Evolutionary conservation across 2,113 vertebrate species (phyloP).

Genomic region (Ciconia maguari): DNA sequence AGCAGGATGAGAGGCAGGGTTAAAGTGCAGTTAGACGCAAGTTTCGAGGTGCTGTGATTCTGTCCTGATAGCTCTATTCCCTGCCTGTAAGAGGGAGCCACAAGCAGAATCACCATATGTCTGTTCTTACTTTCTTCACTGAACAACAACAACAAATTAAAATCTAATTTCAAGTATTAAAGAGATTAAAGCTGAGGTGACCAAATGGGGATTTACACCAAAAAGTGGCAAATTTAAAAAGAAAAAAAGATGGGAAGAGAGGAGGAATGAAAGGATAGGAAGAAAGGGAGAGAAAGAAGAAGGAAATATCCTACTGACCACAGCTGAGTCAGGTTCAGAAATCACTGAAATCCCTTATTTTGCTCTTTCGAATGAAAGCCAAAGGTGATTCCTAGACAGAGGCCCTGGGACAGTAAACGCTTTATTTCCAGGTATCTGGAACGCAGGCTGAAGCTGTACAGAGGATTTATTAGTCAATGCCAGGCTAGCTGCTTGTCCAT

Average conservation of each 20-base stretch:
- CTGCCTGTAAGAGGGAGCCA: background rate
- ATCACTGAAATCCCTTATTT: background rate
- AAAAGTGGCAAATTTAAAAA: background rate
- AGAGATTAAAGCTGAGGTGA: background rate
- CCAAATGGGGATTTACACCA: background rate
- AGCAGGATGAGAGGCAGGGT: background rate
- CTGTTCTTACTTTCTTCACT: background rate
- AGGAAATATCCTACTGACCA: background rate
- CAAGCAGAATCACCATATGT: background rate
- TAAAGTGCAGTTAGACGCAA: background rate
- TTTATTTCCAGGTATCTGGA: slow-evolving; percentile 28
- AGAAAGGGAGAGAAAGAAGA: background rate
- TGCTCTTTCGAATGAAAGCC: background rate
- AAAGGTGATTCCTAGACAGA: slow-evolving; percentile 52
- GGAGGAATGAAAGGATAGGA: background rate
- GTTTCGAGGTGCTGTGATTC: background rate
- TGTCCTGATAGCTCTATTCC: background rate
- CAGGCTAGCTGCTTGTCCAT: background rate
- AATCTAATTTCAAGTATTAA: background rate
- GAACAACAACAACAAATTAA: background rate
- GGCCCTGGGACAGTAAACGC: background rate
- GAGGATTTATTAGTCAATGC: slow-evolving; percentile 3
- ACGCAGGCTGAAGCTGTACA: background rate
- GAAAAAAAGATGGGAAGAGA: background rate
- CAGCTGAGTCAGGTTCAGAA: background rate